Conservation (phyloP, 2,113 vertebrate species). For the Onychorhynchus coronatus region DNA sequence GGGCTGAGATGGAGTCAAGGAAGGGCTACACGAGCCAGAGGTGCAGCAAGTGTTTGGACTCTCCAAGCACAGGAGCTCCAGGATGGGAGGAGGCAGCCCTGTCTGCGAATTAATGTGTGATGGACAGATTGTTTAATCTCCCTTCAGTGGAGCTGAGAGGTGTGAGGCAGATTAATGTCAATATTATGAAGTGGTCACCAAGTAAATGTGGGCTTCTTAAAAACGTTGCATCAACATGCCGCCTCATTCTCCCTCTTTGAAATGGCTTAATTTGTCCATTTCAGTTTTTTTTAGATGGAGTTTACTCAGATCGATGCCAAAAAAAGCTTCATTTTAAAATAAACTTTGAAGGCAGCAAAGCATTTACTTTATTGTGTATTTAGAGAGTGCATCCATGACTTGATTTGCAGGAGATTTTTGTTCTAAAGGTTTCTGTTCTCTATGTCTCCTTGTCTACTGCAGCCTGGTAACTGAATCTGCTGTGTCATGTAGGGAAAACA, state of each 20-base stretch:
- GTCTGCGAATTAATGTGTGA: not conserved
- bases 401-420: not conserved
- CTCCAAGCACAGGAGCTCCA: not conserved
- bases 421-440: not conserved
- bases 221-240: not conserved
- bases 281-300: not conserved
- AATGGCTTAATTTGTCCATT: not conserved
- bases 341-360: not conserved
- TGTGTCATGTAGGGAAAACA: not conserved
- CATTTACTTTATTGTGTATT: not conserved
- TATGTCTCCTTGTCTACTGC: not conserved
- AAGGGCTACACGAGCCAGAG: not conserved
- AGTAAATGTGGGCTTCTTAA: not conserved
- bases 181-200: not conserved
- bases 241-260: not conserved
- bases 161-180: not conserved
- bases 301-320: not conserved
- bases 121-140: not conserved
- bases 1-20: not conserved
- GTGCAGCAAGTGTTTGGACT: rapidly evolving
- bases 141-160: not conserved
- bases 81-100: not conserved
- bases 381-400: not conserved
- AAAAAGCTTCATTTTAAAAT: not conserved
- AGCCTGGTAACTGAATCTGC: not conserved